Evolutionary conservation across 2,888 invertebrate genomes (phyloP), one percentile per base, ranked within the genome.

Genomic region (Smittia aterrima): DNA sequence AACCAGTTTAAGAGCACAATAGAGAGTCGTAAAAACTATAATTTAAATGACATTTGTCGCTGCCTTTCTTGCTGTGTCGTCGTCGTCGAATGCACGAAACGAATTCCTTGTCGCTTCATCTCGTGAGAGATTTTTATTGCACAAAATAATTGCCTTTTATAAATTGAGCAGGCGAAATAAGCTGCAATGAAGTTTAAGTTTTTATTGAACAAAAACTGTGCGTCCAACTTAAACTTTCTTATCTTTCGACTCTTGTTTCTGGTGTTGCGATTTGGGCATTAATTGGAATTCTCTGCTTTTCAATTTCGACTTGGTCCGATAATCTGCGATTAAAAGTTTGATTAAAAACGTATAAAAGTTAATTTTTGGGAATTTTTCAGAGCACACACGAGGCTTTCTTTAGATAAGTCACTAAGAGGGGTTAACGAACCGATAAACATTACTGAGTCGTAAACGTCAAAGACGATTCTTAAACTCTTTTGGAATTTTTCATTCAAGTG

Each of bases 1-100:
- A 66, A 38, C 66, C 66, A 66, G 66, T 38, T 66, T 66, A 66
- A 22, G 9, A 66, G 66, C 66, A 66, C 66, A 66, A 66, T 66
- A 66, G 13, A 25, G 53, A 38, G 6, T 40, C 11, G 20, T 66
- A 38, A 66, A 38, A 66, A 32, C 66, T 32, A 66, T 66, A 7
- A 66, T 66, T 66, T 66, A 66, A 66, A 66, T 66, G 66, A 66
- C 32, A 40, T 40, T 66, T 66, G 16, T 40, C n/a, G 38, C 22
- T 66, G 54, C 25, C 62, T 62, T 25, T 25, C 11, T 11, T 38
- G 38, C 38, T 38, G 38, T 7, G 9, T 38, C 38, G 22, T 22
- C n/a, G n/a, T n/a, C n/a, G n/a, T n/a, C n/a, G n/a, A n/a, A n/a
- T n/a, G n/a, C n/a, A n/a, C n/a, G n/a, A n/a, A n/a, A n/a, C n/a